Evolutionary conservation across 2,113 vertebrate species (phyloP), one percentile per base, ranked within the genome.

Genomic region (Neolamprologus caudopunctatus): DNA sequence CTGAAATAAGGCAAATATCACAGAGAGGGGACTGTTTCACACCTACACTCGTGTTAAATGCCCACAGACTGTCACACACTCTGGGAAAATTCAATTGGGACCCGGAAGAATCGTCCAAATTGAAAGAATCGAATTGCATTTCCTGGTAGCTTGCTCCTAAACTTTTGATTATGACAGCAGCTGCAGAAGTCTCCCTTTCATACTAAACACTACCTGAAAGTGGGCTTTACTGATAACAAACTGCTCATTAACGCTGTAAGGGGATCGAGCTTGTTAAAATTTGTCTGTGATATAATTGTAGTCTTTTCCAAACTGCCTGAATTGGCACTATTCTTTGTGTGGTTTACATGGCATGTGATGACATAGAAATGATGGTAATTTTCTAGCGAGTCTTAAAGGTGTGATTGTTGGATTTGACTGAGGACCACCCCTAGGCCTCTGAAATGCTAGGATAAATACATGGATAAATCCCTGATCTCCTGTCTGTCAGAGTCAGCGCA

Each of bases 331-430:
- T 91, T 92, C 92, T 93, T 93, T 94, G 88, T 93, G 85, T 85
- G 91, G 81, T 89, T 93, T 91, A 85, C 91, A 91, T 68, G 47
- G 82, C 88, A 87, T 91, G 92, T 87, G 85, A 94, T 90, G 90
- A 93, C 87, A 86, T 80, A 88, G 91, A 88, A 91, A 95, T 94
- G 50, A 94, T 91, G 91, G 95, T 95, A 51, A 95, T 95, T 94
- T 93, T 91, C 94, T 17, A 16, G 42, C 86, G 88, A 37, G 87
- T 90, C 88, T 92, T 91, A 73, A 93, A 92, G 93, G 91, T 95
- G 94, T 96, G 93, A 96, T 96, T 96, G 94, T 95, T 91, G 93
- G 93, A 91, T 95, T 94, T 95, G 84, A 89, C 90, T 93, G 93
- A 95, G 90, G 93, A 95, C 94, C 95, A 95, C 94, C 96, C 92